Percentiles rank a stretch among this genome's conserved stretches.
Conservation (phyloP, 2,113 vertebrate species). For the Addax nasomaculatus region DNA sequence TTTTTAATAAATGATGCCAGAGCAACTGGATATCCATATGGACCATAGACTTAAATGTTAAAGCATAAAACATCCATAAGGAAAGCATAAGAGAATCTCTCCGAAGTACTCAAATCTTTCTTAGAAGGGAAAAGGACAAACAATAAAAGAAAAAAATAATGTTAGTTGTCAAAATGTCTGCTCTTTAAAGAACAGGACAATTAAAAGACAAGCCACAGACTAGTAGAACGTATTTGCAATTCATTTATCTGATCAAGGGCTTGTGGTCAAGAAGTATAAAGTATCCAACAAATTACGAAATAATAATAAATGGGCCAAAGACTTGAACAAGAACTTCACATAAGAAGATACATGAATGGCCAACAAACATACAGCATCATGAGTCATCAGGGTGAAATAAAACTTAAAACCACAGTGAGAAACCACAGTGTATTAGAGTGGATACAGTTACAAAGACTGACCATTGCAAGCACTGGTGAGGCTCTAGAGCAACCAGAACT, state of each 20-base stretch:
- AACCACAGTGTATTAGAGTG: neutral
- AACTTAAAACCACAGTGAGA: neutral
- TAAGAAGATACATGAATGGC: neutral
- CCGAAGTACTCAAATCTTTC: neutral
- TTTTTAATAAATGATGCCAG: neutral
- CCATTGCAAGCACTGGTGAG: neutral
- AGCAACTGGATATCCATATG: neutral
- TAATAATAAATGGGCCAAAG: neutral
- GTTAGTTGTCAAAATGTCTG: neutral
- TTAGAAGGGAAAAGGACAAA: neutral
- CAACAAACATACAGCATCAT: neutral
- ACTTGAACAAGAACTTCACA: neutral
- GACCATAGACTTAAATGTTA: neutral
- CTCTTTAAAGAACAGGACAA: neutral
- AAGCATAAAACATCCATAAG: neutral
- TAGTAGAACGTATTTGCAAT: neutral
- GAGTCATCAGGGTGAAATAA: neutral
- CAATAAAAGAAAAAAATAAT: neutral
- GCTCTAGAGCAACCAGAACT: neutral
- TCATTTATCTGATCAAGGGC: neutral
- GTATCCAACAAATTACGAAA: neutral
- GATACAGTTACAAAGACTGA: neutral
- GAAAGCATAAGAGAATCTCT: neutral
- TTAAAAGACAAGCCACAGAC: neutral
- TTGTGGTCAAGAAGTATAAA: neutral